Conservation (phyloP, 1,140 invertebrate species). For the Bombus sibiricus region DNA sequence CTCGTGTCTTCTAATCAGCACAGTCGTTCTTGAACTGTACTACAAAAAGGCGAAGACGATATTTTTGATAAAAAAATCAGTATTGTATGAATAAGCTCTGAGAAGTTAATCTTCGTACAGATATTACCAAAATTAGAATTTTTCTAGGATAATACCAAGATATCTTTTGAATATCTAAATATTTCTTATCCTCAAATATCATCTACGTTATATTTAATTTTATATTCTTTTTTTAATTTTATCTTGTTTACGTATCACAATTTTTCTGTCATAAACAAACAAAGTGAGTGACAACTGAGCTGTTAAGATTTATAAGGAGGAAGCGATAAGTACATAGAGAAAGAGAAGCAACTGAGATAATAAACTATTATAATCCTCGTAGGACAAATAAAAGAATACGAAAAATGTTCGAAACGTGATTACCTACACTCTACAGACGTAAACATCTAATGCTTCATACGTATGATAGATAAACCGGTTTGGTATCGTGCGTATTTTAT, state of each 20-base stretch:
- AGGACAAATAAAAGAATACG: not conserved
- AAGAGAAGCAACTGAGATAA: not conserved
- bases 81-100: not conserved
- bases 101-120: not conserved
- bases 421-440: not conserved
- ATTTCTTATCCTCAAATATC: not conserved
- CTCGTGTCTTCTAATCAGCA: not conserved
- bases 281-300: no score
- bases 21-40: not conserved
- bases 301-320: not conserved
- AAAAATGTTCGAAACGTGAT: not conserved
- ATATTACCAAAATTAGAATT: not conserved
- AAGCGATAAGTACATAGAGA: not conserved
- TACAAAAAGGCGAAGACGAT: not conserved
- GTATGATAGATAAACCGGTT: constrained; percentile 25
- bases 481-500: not conserved
- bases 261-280: no score
- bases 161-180: not conserved
- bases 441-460: not conserved
- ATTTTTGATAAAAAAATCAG: not conserved
- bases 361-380: not conserved
- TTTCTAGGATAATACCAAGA: not conserved
- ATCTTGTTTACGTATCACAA: not conserved
- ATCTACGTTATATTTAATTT: not conserved
- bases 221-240: not conserved